Evolutionary conservation across 2,888 invertebrate genomes (phyloP).

Genomic region (Dryococelus australis): DNA sequence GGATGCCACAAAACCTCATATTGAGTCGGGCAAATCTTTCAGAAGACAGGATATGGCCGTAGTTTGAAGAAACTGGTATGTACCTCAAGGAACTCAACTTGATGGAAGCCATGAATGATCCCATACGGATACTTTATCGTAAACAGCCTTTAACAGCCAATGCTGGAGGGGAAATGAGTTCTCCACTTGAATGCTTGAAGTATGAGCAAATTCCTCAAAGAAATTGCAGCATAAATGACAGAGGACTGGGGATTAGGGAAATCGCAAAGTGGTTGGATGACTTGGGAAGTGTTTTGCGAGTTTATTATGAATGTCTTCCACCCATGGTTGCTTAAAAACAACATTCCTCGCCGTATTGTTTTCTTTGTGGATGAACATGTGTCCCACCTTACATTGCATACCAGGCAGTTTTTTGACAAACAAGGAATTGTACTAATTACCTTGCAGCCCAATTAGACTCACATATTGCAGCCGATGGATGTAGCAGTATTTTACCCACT

Average conservation of each 20-base stretch:
- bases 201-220: constrained; percentile 46
- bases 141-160: constrained; percentile 50
- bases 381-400: constrained; percentile 51
- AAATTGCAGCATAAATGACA: constrained; percentile 45
- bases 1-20: constrained; percentile 52
- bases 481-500: constrained; percentile 55
- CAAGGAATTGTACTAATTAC: constrained; percentile 54
- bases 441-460: constrained; percentile 55
- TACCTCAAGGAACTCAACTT: constrained; percentile 50
- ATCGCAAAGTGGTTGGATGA: constrained; percentile 48
- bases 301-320: constrained; percentile 46
- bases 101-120: constrained; percentile 49
- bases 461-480: constrained; percentile 56
- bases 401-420: constrained; percentile 55
- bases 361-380: constrained; percentile 48
- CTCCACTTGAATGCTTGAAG: constrained; percentile 45
- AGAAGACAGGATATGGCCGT: constrained; percentile 50
- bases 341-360: constrained; percentile 49
- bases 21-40: constrained; percentile 49
- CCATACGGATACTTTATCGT: constrained; percentile 50
- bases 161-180: constrained; percentile 49
- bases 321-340: constrained; percentile 45
- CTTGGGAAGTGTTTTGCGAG: constrained; percentile 44
- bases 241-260: constrained; percentile 46
- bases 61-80: constrained; percentile 51